Evolutionary conservation across 2,113 vertebrate species (phyloP).

Genomic region (Psittacula cyanocephala): DNA sequence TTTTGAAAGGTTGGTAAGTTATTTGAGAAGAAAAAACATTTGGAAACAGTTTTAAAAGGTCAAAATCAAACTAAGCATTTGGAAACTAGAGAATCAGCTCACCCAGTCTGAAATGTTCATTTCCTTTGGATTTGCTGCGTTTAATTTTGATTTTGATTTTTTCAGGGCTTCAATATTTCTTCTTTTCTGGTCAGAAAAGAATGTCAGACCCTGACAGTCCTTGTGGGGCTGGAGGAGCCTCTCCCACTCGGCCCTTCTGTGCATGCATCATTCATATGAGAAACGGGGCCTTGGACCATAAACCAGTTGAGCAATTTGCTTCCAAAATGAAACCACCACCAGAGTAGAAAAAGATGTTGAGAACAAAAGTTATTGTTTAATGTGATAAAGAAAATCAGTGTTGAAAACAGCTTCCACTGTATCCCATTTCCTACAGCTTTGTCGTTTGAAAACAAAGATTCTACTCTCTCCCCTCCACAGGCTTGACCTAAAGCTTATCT

Average conservation of each 20-base stretch:
- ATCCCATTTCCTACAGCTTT: neutral
- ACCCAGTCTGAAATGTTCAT: constrained; percentile 9
- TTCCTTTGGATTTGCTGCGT: neutral
- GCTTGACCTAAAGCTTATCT: neutral
- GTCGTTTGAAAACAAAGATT: neutral
- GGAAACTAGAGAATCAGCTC: neutral
- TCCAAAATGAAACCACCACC: constrained; percentile 22
- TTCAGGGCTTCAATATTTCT: neutral
- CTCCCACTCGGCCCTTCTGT: neutral
- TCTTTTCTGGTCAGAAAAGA: constrained; percentile 29
- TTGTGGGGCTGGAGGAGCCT: neutral
- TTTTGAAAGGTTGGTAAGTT: constrained; percentile 4
- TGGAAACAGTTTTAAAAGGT: constrained; percentile 56
- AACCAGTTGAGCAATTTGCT: neutral
- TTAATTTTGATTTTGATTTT: neutral
- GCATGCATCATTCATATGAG: neutral
- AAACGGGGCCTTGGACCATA: neutral
- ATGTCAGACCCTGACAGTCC: constrained; percentile 7
- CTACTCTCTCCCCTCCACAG: neutral
- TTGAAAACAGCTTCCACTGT: constrained; percentile 27
- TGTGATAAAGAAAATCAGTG: constrained; percentile 36
- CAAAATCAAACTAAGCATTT: constrained; percentile 52
- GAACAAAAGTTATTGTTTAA: constrained; percentile 60
- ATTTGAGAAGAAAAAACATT: constrained; percentile 27
- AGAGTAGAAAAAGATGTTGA: constrained; percentile 37